A percentile compares a stretch with the other conserved stretches of the same genome.
Evolutionary conservation across 2,113 vertebrate species (phyloP).

Genomic region (Trogon melanurus): DNA sequence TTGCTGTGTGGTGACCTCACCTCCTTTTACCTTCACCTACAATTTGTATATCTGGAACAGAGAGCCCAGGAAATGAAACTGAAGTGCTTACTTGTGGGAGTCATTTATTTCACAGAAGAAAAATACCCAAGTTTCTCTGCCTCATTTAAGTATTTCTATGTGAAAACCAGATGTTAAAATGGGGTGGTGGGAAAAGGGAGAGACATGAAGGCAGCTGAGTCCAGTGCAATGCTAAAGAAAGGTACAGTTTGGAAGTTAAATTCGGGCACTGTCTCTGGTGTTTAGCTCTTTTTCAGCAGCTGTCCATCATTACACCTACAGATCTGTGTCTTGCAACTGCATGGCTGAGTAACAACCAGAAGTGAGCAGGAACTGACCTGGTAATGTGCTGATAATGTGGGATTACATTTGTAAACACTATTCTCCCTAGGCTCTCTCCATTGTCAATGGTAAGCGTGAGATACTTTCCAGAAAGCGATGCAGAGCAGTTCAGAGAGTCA

Average conservation of each 20-base stretch:
- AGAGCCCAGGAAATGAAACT: neutral
- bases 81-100: neutral
- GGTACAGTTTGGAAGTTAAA: neutral
- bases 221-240: neutral
- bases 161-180: neutral
- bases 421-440: neutral
- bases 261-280: neutral
- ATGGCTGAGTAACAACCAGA: neutral
- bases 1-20: neutral
- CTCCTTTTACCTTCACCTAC: neutral
- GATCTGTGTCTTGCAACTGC: neutral
- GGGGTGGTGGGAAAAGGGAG: neutral
- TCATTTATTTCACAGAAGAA: neutral
- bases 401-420: neutral
- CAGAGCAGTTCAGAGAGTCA: neutral
- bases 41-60: neutral
- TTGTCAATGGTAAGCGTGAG: neutral
- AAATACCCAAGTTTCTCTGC: neutral
- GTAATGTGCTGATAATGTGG: neutral
- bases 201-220: neutral
- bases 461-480: neutral
- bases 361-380: neutral
- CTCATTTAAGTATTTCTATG: neutral
- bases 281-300: neutral
- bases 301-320: neutral